Conservation (phyloP, 2,797 vertebrate species). For the Sparidentex hasta region DNA sequence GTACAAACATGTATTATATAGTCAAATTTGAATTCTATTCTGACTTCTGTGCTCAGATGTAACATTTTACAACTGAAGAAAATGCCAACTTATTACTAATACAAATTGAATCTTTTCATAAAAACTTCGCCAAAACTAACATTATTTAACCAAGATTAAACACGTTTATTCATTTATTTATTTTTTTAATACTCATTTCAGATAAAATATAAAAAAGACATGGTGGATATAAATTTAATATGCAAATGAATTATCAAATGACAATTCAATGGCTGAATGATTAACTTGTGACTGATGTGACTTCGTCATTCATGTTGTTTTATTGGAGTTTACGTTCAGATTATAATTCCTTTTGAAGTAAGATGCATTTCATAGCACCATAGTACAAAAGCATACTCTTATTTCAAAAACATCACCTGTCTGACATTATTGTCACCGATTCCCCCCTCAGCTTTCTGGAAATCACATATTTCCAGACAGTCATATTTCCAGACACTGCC, state of each 20-base stretch:
- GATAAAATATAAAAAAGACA: neutral
- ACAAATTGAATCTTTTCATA: neutral
- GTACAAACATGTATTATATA: neutral
- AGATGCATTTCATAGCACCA: neutral
- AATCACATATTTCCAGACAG: neutral
- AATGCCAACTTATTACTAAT: neutral
- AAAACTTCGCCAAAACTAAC: neutral
- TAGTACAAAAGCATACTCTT: neutral
- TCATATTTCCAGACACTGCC: too few relatives aligned
- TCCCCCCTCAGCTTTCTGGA: neutral
- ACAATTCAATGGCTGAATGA: neutral
- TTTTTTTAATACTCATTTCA: neutral
- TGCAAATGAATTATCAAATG: neutral
- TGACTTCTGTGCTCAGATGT: neutral
- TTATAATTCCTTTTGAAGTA: neutral
- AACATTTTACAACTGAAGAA: slow-evolving; percentile 11
- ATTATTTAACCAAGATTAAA: neutral
- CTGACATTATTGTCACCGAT: neutral
- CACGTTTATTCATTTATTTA: neutral
- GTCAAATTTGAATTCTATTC: neutral
- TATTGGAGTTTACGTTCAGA: neutral
- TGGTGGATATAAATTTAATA: neutral
- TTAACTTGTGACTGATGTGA: neutral
- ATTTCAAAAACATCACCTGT: too few relatives aligned
- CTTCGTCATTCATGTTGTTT: neutral